These are phyloP conservation scores for Cacoxenus indagator DNA, from an alignment of 2,888 invertebrate genomes.

Conservation along the genomic window DNA sequence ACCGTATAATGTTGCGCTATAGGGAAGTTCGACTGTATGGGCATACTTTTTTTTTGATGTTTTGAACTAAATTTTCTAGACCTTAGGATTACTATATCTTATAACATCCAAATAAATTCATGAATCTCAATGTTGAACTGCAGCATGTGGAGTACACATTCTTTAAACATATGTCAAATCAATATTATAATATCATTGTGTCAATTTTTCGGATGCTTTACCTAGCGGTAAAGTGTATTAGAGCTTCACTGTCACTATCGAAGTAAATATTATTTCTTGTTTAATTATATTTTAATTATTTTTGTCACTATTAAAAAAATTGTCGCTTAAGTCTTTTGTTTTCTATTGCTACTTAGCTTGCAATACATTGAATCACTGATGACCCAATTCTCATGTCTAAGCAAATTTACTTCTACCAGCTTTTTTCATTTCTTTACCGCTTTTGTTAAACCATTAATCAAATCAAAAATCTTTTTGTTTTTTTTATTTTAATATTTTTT, in stretches of 20 bases:
- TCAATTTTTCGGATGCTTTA: no score
- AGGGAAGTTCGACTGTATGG: no score
- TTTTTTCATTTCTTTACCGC: background rate
- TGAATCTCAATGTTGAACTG: no score
- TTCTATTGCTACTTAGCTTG: background rate
- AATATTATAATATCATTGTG: no score
- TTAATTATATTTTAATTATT: background rate
- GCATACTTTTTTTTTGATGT: no score
- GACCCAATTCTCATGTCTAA: slow-evolving; percentile 5
- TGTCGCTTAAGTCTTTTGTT: background rate
- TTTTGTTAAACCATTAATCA: slow-evolving; percentile 31
- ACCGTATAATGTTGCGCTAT: no score
- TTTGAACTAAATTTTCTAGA: no score
- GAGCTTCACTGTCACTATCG: background rate
- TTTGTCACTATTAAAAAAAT: background rate
- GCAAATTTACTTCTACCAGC: background rate
- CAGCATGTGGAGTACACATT: no score
- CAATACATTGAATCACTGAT: background rate
- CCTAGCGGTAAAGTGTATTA: no score
- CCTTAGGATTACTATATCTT: no score
- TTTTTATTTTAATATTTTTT: background rate
- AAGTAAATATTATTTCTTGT: background rate
- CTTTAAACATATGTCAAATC: no score
- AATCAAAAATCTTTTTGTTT: slow-evolving; percentile 24
- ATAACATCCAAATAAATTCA: no score